These are phyloP conservation scores for Hydra vulgaris DNA, from an alignment of 30 jellyfish, hydroid and myxozoan genomes.

Conservation along the genomic window DNA sequence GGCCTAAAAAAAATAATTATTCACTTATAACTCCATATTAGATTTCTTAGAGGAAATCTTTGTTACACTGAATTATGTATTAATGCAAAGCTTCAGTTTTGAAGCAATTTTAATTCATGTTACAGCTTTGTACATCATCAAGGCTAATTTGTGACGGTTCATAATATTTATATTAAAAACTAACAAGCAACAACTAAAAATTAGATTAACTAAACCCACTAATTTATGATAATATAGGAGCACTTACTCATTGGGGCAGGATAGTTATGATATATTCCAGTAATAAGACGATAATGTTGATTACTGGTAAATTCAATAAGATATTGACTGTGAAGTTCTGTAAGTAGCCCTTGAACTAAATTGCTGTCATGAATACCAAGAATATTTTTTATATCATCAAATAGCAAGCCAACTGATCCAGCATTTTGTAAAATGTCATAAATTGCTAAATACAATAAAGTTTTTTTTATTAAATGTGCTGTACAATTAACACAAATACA, in stretches of 20 bases:
- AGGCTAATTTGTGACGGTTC: no score
- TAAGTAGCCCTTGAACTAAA: background rate
- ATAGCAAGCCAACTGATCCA: background rate
- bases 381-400: background rate
- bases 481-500: no score
- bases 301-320: background rate
- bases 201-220: no score
- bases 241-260: background rate
- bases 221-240: background rate
- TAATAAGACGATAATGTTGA: background rate
- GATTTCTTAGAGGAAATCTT: no score
- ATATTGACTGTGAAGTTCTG: background rate
- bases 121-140: no score
- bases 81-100: no score
- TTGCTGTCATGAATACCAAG: background rate
- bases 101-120: no score
- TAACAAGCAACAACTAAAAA: background rate
- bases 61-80: no score
- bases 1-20: no score
- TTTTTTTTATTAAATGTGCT: no score
- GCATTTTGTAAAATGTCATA: background rate
- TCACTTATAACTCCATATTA: no score
- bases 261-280: background rate
- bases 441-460: background rate
- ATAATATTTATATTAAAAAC: no score